phyloP scores from a whole-genome alignment of 1,140 invertebrate species.

The Drosophila tropicalis region DNA sequence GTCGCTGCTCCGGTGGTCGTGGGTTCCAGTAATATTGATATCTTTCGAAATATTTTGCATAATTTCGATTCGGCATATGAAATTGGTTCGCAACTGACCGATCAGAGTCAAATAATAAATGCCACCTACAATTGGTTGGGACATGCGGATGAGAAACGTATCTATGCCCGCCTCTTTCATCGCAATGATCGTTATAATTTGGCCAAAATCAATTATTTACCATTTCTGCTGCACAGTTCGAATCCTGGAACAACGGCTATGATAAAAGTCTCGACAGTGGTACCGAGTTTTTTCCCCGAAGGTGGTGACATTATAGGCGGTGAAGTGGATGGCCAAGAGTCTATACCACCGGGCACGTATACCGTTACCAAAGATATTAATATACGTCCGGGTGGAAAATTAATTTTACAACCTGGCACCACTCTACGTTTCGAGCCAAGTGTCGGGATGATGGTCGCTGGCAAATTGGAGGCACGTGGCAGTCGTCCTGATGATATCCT shows the following conservation, averaged over 20 bases:
- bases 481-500: constrained; percentile 90
- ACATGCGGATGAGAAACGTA: constrained; percentile 88
- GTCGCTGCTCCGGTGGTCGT: constrained; percentile 95
- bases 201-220: constrained; percentile 93
- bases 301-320: constrained; percentile 91
- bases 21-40: constrained; percentile 94
- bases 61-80: constrained; percentile 95
- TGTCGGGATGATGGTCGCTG: constrained; percentile 98
- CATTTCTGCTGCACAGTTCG: constrained; percentile 92
- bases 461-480: constrained; percentile 92
- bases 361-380: constrained; percentile 95
- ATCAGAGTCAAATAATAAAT: constrained; percentile 96
- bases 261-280: constrained; percentile 87
- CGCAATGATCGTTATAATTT: constrained; percentile 96
- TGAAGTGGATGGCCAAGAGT: constrained; percentile 94
- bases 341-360: constrained; percentile 91
- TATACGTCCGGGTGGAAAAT: constrained; percentile 92
- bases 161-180: constrained; percentile 93
- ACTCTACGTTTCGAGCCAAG: constrained; percentile 93
- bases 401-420: constrained; percentile 94
- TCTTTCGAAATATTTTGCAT: constrained; percentile 96
- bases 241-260: constrained; percentile 90
- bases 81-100: constrained; percentile 96
- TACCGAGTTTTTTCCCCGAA: constrained; percentile 89
- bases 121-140: constrained; percentile 98